These are phyloP conservation scores for Drosophila cognata DNA, from an alignment of 2,888 invertebrate genomes.

Conservation along the genomic window DNA sequence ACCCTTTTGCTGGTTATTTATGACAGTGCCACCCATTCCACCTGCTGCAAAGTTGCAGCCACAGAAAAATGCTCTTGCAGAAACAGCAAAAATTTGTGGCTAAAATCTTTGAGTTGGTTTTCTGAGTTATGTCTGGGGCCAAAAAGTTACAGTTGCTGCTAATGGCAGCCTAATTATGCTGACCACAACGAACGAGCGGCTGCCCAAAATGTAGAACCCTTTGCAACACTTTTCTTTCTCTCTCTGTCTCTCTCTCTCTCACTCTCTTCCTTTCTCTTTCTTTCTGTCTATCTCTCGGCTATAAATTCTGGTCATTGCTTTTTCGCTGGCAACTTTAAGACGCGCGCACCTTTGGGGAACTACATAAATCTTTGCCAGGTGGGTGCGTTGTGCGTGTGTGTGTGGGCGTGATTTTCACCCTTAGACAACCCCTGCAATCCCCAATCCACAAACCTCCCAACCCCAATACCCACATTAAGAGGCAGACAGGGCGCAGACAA, in stretches of 20 bases:
- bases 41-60: constrained; percentile 21
- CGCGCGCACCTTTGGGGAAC: constrained; percentile 63
- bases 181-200: constrained; percentile 47
- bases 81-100: constrained; percentile 20
- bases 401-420: constrained; percentile 19
- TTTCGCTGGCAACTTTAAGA: constrained; percentile 62
- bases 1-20: constrained; percentile 63
- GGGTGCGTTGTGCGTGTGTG: constrained; percentile 53
- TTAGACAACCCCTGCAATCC: not conserved
- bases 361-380: constrained; percentile 76
- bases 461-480: constrained; percentile 15
- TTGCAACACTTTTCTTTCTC: constrained; percentile 1
- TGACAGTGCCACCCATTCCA: constrained; percentile 23
- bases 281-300: constrained; percentile 5
- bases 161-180: constrained; percentile 77
- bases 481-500: constrained; percentile 73
- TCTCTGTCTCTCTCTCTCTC: not conserved
- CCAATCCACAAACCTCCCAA: not conserved
- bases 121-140: constrained; percentile 47
- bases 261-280: not conserved
- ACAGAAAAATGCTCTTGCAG: constrained; percentile 13
- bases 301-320: constrained; percentile 63
- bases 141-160: constrained; percentile 57
- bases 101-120: constrained; percentile 51
- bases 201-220: constrained; percentile 21